Conservation (phyloP, 2,797 vertebrate genomes). For the Novumbra hubbsi region DNA sequence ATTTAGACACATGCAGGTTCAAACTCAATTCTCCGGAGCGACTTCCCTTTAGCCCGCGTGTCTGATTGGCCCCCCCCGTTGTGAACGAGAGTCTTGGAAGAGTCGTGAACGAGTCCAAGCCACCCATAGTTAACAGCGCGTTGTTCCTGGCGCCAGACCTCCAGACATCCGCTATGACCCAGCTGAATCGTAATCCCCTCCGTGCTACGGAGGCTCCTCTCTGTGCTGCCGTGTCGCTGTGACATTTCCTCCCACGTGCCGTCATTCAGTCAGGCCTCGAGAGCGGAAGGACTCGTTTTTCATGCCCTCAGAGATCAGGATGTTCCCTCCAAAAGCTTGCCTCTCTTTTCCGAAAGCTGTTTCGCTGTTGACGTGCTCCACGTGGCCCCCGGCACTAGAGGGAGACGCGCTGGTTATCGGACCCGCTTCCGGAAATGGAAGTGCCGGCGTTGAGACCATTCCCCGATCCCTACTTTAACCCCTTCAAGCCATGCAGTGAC, state of each 20-base stretch:
- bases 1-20: background rate
- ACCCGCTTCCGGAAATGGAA: slow-evolving; percentile 16
- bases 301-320: background rate
- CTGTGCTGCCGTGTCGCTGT: background rate
- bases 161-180: slow-evolving; percentile 25
- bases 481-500: background rate
- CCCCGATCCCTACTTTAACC: background rate
- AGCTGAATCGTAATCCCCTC: slow-evolving; percentile 50
- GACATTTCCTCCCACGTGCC: slow-evolving; percentile 11
- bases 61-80: background rate
- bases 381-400: background rate
- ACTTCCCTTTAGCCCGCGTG: background rate
- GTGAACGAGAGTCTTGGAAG: background rate
- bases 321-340: background rate
- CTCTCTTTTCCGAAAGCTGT: background rate
- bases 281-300: background rate
- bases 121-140: slow-evolving; percentile 11
- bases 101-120: background rate
- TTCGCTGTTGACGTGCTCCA: slow-evolving; percentile 29
- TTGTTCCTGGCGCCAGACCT: slow-evolving; percentile 17
- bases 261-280: background rate
- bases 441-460: background rate
- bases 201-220: slow-evolving; percentile 37
- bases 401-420: slow-evolving; percentile 16
- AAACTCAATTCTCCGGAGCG: background rate